Evolutionary conservation across 2,113 vertebrate genomes (phyloP), one percentile per base, ranked within the genome.

Genomic region (Cebidichthys violaceus): DNA sequence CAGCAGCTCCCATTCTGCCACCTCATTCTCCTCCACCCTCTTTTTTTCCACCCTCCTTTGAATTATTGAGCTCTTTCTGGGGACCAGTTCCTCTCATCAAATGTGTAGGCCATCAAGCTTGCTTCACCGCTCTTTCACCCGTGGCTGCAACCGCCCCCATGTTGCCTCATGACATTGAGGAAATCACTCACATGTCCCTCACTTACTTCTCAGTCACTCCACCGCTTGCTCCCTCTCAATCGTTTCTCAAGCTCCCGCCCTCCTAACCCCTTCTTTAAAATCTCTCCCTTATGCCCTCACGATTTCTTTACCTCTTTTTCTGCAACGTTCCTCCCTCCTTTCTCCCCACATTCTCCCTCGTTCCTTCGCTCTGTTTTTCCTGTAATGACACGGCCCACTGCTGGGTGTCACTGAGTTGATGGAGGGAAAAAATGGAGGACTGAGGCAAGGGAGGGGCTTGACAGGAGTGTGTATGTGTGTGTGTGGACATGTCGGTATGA

Each of bases 381-480:
- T 93, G 89, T 94, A 95, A 93, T 94, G 93, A 94, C 93, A 94
- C 84, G 90, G 91, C 93, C 93, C 93, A 94, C 91, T 93, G 93
- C 93, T 92, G 93, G 91, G 80, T 92, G 95, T 94, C 93, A 93
- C 92, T 70, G 87, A 92, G 90, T 92, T 95, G 93, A 95, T 94
- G 94, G 91, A 95, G 94, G 89, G 92, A 88, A 93, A 91, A 95
- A 93, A 91, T 86, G 87, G 90, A 93, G 83, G 85, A 86, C 64
- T 62, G 79, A 90, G 89, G 86, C 39, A 72, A 86, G 89, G 92
- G 90, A 92, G 86, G 86, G 83, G 83, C 73, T 85, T 90, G 93
- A 92, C 79, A 89, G 82, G 70, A 79, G 72, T 24, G 80, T 88
- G 82, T 59, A 71, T 27, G 73, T 64, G 69, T 72, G 65, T 6